Conservation (phyloP, 1,140 invertebrate species). For the Metopolophium dirhodum region DNA sequence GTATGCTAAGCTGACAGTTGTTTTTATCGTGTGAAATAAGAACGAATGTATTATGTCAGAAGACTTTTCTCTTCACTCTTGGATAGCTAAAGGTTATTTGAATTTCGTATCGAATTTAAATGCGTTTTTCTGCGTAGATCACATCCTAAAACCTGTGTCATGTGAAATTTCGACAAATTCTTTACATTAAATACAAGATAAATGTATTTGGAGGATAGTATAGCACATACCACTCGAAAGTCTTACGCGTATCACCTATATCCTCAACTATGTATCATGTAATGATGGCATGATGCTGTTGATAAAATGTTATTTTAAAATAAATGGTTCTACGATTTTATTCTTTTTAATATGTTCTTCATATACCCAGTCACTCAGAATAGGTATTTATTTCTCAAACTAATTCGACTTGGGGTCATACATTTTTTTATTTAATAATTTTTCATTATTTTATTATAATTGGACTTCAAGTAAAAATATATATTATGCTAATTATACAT, state of each 20-base stretch:
- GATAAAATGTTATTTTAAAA: not conserved
- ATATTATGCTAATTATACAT: not conserved
- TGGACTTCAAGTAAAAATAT: not conserved
- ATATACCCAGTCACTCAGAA: not conserved
- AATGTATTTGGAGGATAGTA: not conserved
- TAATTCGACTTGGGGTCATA: not conserved
- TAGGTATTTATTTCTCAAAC: not conserved
- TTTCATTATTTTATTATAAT: not conserved
- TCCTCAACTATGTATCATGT: not conserved
- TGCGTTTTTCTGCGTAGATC: not conserved
- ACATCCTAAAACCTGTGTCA: not conserved
- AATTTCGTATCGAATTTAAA: not conserved
- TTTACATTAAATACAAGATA: not conserved
- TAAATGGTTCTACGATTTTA: not conserved
- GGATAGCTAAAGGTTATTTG: not conserved
- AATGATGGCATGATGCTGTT: not conserved
- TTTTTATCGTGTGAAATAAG: not conserved
- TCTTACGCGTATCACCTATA: not conserved
- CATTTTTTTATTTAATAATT: too few species aligned
- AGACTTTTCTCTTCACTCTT: not conserved
- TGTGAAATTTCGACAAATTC: not conserved
- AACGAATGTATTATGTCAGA: not conserved
- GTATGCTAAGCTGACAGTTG: conserved; percentile 9
- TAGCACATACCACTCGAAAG: not conserved
- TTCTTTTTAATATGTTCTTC: not conserved